Evolutionary conservation across 2,113 vertebrate genomes (phyloP), one percentile per base, ranked within the genome.

Genomic region (Mus spicilegus): DNA sequence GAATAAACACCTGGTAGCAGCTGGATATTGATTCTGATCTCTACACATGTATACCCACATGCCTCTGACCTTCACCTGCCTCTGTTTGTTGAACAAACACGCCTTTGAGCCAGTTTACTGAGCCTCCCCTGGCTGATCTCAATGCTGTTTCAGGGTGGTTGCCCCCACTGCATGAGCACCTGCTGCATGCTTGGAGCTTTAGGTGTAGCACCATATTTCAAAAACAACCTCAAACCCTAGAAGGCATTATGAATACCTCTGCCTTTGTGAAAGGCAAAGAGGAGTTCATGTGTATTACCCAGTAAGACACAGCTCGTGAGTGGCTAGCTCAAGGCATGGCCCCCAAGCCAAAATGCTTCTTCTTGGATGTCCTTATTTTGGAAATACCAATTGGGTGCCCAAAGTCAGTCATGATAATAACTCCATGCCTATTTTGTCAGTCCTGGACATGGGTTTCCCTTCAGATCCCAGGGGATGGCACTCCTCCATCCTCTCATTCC

Each of bases 31-130:
- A 90, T 58, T 93, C 7, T 80, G 75, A 82, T 84, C 28, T 92
- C 70, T 16, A 51, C 65, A 87, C 42, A 24, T 51, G 30, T 13
- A 33, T 42, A n/a, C 22, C 76, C 7, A 0, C 17, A n/a, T 33
- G 26, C 78, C 11, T 54, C 39, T 78, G 90, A 11, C 92, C 84
- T 95, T 90, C 46, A 82, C 89, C 56, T 72, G 7, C 36, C 26
- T 24, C 72, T 92, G n/a, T 90, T 95, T 95, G 72, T 73, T 82
- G 76, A 94, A 73, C 91, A 97, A 97, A 97, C 72, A 97, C 94
- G 81, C 19, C 93, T 97, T 97, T 94, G 97, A 97, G 92, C 93
- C 81, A 95, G 93, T 95, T 95, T 85, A 7, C 75, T 51, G 87
- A 84, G 30, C 24, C 36, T 61, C 67, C 3, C 12, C 72, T 56